Evolutionary conservation across 2,113 vertebrate genomes (phyloP), one percentile per base, ranked within the genome.

Genomic region (Mus spicilegus): DNA sequence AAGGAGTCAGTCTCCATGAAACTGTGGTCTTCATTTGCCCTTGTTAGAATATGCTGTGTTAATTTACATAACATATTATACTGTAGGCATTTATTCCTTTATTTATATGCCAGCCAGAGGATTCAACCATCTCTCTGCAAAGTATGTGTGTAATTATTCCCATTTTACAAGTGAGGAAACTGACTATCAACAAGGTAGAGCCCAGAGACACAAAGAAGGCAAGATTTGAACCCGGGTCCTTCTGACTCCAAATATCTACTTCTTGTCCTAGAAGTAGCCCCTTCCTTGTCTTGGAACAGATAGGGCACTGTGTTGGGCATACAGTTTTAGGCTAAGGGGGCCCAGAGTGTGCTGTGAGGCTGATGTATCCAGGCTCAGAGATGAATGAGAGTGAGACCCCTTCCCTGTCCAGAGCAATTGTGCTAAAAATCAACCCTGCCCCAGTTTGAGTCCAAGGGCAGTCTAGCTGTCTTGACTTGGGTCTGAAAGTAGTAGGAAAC

Each of bases 1-100:
- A 93, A 97, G 86, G 90, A 94, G 92, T 98, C 77, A 46, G 90
- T 90, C 96, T 93, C 89, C 61, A 54, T 81, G 90, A 67, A 93
- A 69, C 90, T 28, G 12, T 7, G 30, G 67, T 86, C 86, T 96
- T 93, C 77, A 78, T 86, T 93, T 81, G 30, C 56, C 86, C 81
- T 51, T 58, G 76, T 63, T 56, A 82, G n/a, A 65, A 28, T 36
- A 33, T 80, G 88, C 91, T 91, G 72, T 73, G 82, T 80, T 88
- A 58, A 81, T 75, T 72, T 46, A 65, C 24, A 5, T 65, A 51
- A 12, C 49, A 20, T 72, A n/a, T 5, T 36, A 20, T 7, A 12
- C 46, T 33, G 11, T 76, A 20, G 78, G 16, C 58, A 42, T 72
- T 33, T 39, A 2, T 72, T 69, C 73, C 14, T 61, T 93, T 81